Evolutionary conservation across 2,797 vertebrate species (phyloP).

Genomic region (Premnoplex brunnescens): DNA sequence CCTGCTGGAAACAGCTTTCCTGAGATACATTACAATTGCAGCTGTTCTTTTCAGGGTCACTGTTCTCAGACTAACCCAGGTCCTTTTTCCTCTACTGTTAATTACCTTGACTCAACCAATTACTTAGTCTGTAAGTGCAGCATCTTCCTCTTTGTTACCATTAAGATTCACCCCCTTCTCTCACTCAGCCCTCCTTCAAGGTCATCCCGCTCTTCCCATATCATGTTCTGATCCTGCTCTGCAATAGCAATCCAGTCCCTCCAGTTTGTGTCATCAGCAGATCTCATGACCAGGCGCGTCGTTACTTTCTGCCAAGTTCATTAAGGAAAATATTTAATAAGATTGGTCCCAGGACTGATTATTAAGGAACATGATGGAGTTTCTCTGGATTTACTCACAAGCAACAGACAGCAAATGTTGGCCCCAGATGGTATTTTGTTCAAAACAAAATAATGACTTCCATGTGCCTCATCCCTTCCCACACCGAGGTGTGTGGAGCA

Average conservation of each 20-base stretch:
- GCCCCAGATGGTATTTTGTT: constrained; percentile 58
- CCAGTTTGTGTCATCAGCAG: constrained; percentile 8
- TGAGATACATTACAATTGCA: accelerated
- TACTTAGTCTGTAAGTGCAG: background rate
- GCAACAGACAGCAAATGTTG: constrained; percentile 44
- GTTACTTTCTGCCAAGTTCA: constrained; percentile 22
- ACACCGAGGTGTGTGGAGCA: background rate
- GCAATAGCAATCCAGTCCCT: background rate
- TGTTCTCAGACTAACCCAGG: background rate
- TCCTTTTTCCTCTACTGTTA: background rate
- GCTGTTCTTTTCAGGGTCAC: background rate
- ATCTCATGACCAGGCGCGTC: background rate
- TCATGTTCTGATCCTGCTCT: background rate
- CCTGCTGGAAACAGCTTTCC: background rate
- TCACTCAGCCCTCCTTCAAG: background rate
- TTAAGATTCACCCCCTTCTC: background rate
- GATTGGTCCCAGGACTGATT: constrained; percentile 43
- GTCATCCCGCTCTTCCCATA: background rate
- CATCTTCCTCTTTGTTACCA: background rate
- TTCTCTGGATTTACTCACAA: constrained; percentile 58
- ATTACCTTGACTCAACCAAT: background rate
- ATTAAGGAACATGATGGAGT: constrained; percentile 16
- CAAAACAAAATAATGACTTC: constrained; percentile 63
- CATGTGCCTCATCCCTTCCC: constrained; percentile 57
- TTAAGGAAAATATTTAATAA: constrained; percentile 59